Base-by-base conservation (phyloP, 2,797 vertebrate genomes). In the Yasuhikotakia modesta region DNA sequence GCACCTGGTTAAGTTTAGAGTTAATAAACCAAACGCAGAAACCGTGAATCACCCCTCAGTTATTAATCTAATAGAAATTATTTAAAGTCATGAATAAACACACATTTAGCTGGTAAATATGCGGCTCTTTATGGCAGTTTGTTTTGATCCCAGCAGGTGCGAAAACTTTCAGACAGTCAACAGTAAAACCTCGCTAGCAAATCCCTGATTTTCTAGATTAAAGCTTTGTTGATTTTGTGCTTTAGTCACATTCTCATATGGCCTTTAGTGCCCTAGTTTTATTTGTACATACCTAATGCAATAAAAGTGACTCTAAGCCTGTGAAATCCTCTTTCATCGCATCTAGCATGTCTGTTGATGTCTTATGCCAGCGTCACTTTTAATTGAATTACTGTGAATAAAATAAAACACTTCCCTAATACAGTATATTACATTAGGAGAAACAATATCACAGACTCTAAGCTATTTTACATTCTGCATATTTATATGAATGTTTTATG, bases 201-300 rank as follows among this genome's bases (percentile, higher is more conserved):
- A 50, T 64, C 72, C 60, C 32, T n/a, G 46, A 55, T 53, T 65
- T 45, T 46, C 7, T 2, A 46, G 30, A 66, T 75, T 55, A 57
- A 45, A 66, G 14, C 61, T 43, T 21, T 67, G 63, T 53, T 55
- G 61, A 35, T 30, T 27, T 27, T 60, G 22, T 24, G 73, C 30
- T 2, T n/a, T 43, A 74, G 19, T 39, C 46, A 6, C 52, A 27
- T 75, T 5, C 22, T 19, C 66, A 21, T 27, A 12, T n/a, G 39
- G 32, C 11, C 72, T 27, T 55, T 17, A 24, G 13, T 13, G 19
- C 52, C 48, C 53, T 46, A 10, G 66, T 39, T 57, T 45, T 75
- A 67, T 67, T 76, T 75, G 14, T 57, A 45, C 50, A 43, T 32
- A 57, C 43, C 73, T 66, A 55, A 75, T 75, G 30, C 21, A 8